These are phyloP conservation scores for Hymenopus coronatus DNA, from an alignment of 2,888 invertebrate species.

Conservation along the genomic window DNA sequence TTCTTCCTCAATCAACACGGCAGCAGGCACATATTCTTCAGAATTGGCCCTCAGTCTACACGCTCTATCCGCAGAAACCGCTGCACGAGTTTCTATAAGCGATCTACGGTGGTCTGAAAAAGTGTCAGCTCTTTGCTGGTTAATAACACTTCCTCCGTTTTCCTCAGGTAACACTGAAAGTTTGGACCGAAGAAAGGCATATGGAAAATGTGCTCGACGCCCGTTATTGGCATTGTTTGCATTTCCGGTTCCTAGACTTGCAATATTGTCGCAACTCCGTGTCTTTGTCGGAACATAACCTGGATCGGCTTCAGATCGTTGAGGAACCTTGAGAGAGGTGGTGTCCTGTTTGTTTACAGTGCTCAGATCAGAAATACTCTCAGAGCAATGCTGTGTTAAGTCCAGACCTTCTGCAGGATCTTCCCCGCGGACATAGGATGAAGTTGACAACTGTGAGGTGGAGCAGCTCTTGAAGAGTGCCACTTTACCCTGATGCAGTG, in stretches of 20 bases:
- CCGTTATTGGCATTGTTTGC: slow-evolving; percentile 24
- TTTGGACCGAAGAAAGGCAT: slow-evolving; percentile 73
- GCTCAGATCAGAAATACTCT: slow-evolving; percentile 4
- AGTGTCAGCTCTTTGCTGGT: slow-evolving; percentile 52
- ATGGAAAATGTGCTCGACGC: slow-evolving; percentile 66
- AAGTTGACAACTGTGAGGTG: slow-evolving; percentile 54
- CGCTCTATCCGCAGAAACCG: slow-evolving; percentile 24
- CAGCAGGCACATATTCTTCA: slow-evolving; percentile 56
- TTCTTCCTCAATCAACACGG: slow-evolving; percentile 36
- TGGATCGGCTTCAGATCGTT: slow-evolving; percentile 43
- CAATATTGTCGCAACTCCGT: slow-evolving; percentile 70
- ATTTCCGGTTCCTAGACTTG: slow-evolving; percentile 57
- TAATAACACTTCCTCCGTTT: slow-evolving; percentile 51
- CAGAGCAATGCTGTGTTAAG: slow-evolving; percentile 41
- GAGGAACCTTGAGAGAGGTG: neutral
- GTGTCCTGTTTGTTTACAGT: neutral
- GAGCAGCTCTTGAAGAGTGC: slow-evolving; percentile 70
- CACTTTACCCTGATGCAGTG: slow-evolving; percentile 4
- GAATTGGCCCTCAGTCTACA: slow-evolving; percentile 55
- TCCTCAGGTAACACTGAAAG: slow-evolving; percentile 76
- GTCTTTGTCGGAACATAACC: slow-evolving; percentile 59
- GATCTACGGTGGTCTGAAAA: slow-evolving; percentile 52
- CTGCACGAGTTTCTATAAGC: neutral
- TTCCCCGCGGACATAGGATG: slow-evolving; percentile 67
- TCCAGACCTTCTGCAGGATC: slow-evolving; percentile 78